phyloP scores from a whole-genome alignment of 2,797 vertebrate species.

The Glyptemys insculpta region DNA sequence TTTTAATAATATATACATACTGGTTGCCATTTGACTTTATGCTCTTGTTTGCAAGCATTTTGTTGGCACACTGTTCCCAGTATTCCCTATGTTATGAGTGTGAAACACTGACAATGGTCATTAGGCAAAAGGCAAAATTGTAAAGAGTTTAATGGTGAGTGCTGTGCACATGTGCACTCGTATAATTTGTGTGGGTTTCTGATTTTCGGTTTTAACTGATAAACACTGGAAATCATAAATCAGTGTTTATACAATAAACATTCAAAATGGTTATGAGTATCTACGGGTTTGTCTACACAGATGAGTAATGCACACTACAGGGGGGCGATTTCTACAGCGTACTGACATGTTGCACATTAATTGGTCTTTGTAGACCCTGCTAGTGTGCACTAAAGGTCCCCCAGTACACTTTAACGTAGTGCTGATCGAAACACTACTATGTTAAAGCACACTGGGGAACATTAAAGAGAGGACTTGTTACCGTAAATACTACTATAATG shows the following conservation, averaged over 20 bases:
- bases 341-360: not conserved
- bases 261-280: not conserved
- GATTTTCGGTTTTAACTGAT: no score
- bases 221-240: no score
- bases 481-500: not conserved
- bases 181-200: not conserved
- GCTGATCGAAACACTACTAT: no score
- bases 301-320: not conserved
- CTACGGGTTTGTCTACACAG: not conserved
- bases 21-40: not conserved
- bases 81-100: not conserved
- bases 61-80: not conserved
- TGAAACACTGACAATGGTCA: not conserved
- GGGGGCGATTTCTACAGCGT: not conserved
- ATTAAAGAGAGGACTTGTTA: not conserved
- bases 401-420: not conserved
- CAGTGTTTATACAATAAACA: no score
- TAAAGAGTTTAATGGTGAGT: not conserved
- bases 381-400: not conserved
- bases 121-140: not conserved
- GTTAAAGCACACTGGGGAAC: not conserved
- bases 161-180: not conserved
- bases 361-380: not conserved
- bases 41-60: not conserved
- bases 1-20: not conserved